Base-by-base conservation (phyloP, 2,888 invertebrate species). In the Eledone cirrhosa region DNA sequence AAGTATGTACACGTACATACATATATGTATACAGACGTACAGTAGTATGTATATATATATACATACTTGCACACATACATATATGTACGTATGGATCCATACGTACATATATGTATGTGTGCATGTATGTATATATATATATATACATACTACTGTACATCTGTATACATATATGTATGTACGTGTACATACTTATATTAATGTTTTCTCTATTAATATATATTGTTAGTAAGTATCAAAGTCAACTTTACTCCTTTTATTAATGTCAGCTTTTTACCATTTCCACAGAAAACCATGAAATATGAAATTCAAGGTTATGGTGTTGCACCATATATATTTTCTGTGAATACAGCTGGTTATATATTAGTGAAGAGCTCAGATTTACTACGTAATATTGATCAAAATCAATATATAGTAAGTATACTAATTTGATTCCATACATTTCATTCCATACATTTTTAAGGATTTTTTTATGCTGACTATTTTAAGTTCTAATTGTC, bases 311-410 rank as follows among this genome's bases (percentile, higher is more conserved):
- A 86, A 63, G 86, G 86, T 5, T 85, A 84, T 67, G 84, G 85
- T 63, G 83, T 86, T 2, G 87, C 86, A 2, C 85, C 87, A 13
- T 85, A 85, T 8, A 87, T 84, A 84, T 90, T 90, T 80, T n/a
- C 74, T 0, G 81, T 89, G 22, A 80, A 85, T 78, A 48, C 78
- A 16, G 11, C 80, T 31, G 87, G 87, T 19, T 78, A 80, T 27
- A 81, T 89, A 19, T 82, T 76, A 67, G 69, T 88, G 29, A 85
- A 78, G 31, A 81, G 84, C 74, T 80, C 77, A 13, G 81, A 77
- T 41, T 85, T 84, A n/a, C 80, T 88, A 41, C 79, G 84, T 41
- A 80, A 81, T 13, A 84, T 86, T 81, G 75, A 79, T 41, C 82
- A 81, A 78, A 81, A 80, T 8, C 47, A 78, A 14, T 89, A 88